phyloP scores from a whole-genome alignment of 2,888 invertebrate species.

The Keiferia lycopersicella region DNA sequence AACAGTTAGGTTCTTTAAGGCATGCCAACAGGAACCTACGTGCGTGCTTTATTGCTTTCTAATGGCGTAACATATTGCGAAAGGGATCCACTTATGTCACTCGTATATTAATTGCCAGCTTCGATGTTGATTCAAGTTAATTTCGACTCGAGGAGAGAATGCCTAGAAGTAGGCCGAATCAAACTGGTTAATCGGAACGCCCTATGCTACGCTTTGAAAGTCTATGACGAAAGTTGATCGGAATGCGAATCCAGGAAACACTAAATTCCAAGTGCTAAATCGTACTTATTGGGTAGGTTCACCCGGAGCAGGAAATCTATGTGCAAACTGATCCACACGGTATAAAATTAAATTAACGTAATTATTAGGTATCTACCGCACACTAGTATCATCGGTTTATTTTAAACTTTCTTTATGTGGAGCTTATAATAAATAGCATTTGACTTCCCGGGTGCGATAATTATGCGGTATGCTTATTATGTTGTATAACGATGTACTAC shows the following conservation, averaged over 20 bases:
- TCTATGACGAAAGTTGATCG: conserved; percentile 20
- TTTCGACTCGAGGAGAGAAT: conserved; percentile 17
- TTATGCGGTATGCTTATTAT: no score
- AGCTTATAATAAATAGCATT: no score
- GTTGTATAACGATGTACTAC: no score
- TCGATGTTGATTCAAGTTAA: conserved; percentile 43
- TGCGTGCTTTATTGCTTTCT: conserved; percentile 64
- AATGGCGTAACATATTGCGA: conserved; percentile 74
- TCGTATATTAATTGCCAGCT: conserved; percentile 67
- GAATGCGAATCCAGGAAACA: conserved; percentile 20
- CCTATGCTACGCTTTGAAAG: conserved; percentile 6
- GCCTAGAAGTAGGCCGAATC: conserved; percentile 16
- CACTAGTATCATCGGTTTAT: background rate
- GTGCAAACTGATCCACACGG: background rate
- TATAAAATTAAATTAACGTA: background rate
- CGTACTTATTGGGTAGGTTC: conserved; percentile 6
- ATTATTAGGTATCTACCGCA: background rate
- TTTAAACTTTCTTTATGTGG: no score
- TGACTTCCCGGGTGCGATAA: no score
- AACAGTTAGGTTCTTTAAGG: conserved; percentile 59
- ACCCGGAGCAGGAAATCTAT: background rate
- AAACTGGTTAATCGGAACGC: conserved; percentile 16
- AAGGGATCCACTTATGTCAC: conserved; percentile 73
- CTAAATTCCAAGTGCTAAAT: conserved; percentile 10
- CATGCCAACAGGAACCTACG: conserved; percentile 69